A percentile compares a stretch with the other conserved stretches of the same genome.
Conservation (phyloP, 2,888 invertebrate genomes). For the Drosophila buzzatii region DNA sequence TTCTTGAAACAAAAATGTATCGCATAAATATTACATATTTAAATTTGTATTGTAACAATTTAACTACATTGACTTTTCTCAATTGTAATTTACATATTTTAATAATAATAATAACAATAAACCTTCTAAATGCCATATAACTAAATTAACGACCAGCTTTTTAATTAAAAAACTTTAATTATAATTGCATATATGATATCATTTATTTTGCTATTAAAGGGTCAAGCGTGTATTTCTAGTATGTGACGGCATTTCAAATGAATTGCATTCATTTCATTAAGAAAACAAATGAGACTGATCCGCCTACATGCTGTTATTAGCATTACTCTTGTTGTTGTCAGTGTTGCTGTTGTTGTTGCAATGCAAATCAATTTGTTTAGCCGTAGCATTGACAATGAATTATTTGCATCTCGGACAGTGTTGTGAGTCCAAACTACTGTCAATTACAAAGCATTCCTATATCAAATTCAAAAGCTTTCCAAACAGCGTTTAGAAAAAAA, state of each 20-base stretch:
- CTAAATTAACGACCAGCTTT: neutral
- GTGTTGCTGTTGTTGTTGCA: slow-evolving; percentile 22
- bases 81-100: neutral
- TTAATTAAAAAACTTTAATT: slow-evolving; percentile 4
- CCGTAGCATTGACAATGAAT: slow-evolving; percentile 58
- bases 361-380: slow-evolving; percentile 67
- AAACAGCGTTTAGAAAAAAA: slow-evolving; percentile 21
- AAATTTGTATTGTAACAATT: neutral
- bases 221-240: slow-evolving; percentile 25
- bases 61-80: neutral
- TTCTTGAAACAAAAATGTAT: too few relatives aligned
- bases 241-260: slow-evolving; percentile 44
- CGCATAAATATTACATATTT: neutral
- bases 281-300: slow-evolving; percentile 40
- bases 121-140: neutral
- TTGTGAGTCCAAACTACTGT: slow-evolving; percentile 18
- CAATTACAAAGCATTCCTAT: slow-evolving; percentile 17
- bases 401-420: slow-evolving; percentile 43
- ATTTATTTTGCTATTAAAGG: slow-evolving; percentile 27
- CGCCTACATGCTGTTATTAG: slow-evolving; percentile 27
- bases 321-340: slow-evolving; percentile 6
- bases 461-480: slow-evolving; percentile 20
- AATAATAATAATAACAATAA: slow-evolving; percentile 4
- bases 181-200: slow-evolving; percentile 19
- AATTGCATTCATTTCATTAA: slow-evolving; percentile 28